Evolutionary conservation across 2,888 invertebrate genomes (phyloP).

Genomic region (Apamea crenata): DNA sequence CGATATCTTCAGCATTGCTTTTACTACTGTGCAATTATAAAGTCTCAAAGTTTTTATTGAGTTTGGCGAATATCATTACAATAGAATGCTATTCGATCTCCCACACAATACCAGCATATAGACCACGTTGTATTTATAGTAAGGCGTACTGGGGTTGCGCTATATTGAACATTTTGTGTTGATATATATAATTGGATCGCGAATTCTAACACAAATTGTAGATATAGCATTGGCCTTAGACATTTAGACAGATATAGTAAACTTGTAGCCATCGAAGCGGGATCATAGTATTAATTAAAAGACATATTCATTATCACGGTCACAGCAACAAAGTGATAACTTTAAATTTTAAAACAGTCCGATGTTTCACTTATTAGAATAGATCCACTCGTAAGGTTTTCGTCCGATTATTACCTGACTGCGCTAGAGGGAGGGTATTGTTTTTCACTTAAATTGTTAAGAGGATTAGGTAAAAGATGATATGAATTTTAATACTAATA

Average conservation of each 20-base stretch:
- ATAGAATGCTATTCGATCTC: conserved; percentile 42
- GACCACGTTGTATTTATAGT: conserved; percentile 64
- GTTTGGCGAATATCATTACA: conserved; percentile 17
- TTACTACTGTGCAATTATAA: conserved; percentile 8
- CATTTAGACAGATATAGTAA: conserved; percentile 82
- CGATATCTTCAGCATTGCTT: conserved; percentile 30
- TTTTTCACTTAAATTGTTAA: conserved; percentile 68
- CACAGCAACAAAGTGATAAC: conserved; percentile 80
- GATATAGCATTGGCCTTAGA: conserved; percentile 89
- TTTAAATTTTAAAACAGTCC: conserved; percentile 72
- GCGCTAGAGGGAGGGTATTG: conserved; percentile 25
- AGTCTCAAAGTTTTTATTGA: conserved; percentile 8
- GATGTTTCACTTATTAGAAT: conserved; percentile 75
- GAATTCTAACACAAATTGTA: conserved; percentile 86
- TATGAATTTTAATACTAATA: conserved; percentile 61
- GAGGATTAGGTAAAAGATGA: conserved; percentile 60
- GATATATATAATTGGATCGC: conserved; percentile 67
- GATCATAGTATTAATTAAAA: conserved; percentile 87
- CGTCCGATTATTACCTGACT: conserved; percentile 52
- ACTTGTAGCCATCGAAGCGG: conserved; percentile 83
- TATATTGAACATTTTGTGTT: conserved; percentile 87
- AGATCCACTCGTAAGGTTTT: conserved; percentile 50
- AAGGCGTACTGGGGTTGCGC: conserved; percentile 81
- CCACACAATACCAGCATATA: conserved; percentile 55
- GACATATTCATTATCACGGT: conserved; percentile 77